These are phyloP conservation scores for Tapera naevia DNA, from an alignment of 2,797 vertebrate species.

Conservation along the genomic window DNA sequence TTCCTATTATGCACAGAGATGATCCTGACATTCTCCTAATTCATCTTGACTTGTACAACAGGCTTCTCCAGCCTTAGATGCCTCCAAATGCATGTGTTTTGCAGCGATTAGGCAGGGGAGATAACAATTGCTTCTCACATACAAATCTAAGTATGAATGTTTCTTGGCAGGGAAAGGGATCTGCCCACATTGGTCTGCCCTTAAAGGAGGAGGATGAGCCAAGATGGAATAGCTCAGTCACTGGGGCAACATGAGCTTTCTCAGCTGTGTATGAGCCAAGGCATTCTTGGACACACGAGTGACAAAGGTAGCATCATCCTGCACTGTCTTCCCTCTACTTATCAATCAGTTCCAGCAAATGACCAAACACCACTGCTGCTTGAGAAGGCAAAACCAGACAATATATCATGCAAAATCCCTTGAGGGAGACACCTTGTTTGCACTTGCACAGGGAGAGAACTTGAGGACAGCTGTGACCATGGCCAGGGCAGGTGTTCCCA, in stretches of 20 bases:
- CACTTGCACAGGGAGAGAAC: background rate
- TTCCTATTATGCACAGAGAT: background rate
- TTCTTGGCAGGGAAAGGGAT: background rate
- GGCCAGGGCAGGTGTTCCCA: background rate
- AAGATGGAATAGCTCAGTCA: background rate
- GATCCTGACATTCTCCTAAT: conserved; percentile 14
- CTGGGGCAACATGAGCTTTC: background rate
- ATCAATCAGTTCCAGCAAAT: background rate
- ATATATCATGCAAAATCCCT: background rate
- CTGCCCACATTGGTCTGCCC: background rate
- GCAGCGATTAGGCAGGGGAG: background rate
- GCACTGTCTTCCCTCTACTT: background rate
- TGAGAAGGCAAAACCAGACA: background rate
- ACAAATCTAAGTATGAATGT: background rate
- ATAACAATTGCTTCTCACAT: background rate
- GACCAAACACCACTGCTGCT: background rate
- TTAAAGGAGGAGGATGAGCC: background rate
- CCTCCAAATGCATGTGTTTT: background rate
- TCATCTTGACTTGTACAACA: conserved; percentile 28
- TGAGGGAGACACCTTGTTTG: background rate
- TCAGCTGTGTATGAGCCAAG: background rate
- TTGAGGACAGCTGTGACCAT: background rate
- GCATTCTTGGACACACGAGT: background rate
- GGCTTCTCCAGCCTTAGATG: background rate
- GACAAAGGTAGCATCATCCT: background rate